These are phyloP conservation scores for Chaenogobius annularis DNA, from an alignment of 2,113 vertebrate species.

Conservation along the genomic window DNA sequence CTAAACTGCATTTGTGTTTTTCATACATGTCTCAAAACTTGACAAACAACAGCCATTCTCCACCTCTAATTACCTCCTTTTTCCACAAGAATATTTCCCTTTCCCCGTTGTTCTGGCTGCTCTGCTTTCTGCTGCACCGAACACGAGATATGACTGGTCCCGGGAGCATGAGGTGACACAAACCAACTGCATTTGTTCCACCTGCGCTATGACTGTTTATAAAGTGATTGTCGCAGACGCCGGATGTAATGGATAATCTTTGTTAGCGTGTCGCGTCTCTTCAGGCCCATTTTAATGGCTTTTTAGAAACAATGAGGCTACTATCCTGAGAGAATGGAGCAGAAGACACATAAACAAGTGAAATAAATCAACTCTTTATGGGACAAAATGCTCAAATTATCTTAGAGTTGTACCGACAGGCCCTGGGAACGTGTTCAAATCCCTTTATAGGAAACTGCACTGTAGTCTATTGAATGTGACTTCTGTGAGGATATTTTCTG, in stretches of 20 bases:
- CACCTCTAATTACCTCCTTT: not conserved
- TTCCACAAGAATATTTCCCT: slow-evolving; percentile 1
- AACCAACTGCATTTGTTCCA: not conserved
- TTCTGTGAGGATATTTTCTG: not conserved
- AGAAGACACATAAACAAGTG: slow-evolving; percentile 2
- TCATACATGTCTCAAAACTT: not conserved
- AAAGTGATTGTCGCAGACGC: slow-evolving; percentile 1
- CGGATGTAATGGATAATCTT: slow-evolving; percentile 14
- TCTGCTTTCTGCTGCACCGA: not conserved
- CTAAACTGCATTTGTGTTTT: not conserved
- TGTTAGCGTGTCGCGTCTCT: slow-evolving; percentile 14
- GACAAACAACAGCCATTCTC: not conserved
- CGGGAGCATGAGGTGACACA: not conserved
- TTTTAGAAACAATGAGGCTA: slow-evolving; percentile 9
- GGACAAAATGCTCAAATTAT: not conserved
- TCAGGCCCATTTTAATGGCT: slow-evolving; percentile 19
- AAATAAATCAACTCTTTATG: slow-evolving; percentile 5
- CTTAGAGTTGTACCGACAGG: slow-evolving; percentile 1
- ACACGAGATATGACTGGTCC: not conserved
- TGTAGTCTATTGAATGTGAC: slow-evolving; percentile 11
- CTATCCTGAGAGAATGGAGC: slow-evolving; percentile 9
- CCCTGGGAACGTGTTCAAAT: slow-evolving; percentile 3
- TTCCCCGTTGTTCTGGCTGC: not conserved
- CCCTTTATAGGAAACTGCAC: not conserved
- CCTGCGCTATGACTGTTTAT: slow-evolving; percentile 1